These are phyloP conservation scores for Zoanthus sansibaricus DNA, from an alignment of 92 coral and sea anemone genomes.

Conservation along the genomic window DNA sequence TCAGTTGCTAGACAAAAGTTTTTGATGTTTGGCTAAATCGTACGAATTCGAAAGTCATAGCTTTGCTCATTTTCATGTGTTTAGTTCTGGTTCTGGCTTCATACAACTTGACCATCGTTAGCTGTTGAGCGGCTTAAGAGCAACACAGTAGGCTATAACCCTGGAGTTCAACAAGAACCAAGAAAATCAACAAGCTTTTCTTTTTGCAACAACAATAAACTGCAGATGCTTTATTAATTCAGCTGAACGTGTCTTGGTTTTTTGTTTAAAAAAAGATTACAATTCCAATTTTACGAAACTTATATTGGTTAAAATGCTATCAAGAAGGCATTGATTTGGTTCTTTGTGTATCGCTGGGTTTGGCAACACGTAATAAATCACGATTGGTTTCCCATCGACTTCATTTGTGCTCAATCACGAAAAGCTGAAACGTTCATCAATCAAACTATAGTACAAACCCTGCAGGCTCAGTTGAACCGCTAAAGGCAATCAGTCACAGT, in stretches of 20 bases:
- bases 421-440: conserved; percentile 30
- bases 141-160: background rate
- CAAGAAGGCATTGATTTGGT: background rate
- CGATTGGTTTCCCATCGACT: conserved; percentile 36
- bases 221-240: no score
- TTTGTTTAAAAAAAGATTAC: background rate
- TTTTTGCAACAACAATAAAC: no score
- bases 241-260: background rate
- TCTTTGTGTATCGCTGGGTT: background rate
- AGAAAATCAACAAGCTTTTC: no score
- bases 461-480: conserved; percentile 12
- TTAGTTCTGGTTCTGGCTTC: background rate
- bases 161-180: background rate
- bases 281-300: background rate
- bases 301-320: background rate
- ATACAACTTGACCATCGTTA: background rate
- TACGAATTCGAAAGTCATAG: background rate
- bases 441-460: conserved; percentile 6
- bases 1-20: background rate
- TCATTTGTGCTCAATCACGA: conserved; percentile 18
- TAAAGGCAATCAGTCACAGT: conserved; percentile 17
- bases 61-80: background rate
- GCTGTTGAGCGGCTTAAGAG: background rate
- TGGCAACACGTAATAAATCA: conserved; percentile 24
- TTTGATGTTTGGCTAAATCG: background rate